Evolutionary conservation across 2,113 vertebrate species (phyloP), one percentile per base, ranked within the genome.

Genomic region (Coracopsis vasa): DNA sequence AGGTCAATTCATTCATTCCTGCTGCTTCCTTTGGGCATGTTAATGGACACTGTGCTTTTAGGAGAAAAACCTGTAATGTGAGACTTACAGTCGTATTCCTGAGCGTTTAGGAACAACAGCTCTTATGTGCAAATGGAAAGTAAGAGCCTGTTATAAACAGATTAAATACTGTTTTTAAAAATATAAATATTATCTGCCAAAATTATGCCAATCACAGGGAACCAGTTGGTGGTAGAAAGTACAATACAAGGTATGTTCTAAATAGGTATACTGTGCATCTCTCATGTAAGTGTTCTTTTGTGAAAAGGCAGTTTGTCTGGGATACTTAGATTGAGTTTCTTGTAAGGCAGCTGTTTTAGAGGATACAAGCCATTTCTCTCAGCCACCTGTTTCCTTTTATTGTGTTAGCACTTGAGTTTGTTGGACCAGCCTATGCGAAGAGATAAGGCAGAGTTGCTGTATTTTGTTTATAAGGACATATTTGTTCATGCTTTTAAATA

Each of bases 311-410:
- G 97, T 97, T 98, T 97, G 95, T 98, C 67, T n/a, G 47, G 98
- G 98, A 98, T 96, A 98, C 96, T 97, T 98, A 98, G 97, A 98
- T 98, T 98, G 96, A 98, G 98, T 99, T 99, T 99, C 98, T 98
- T 91, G 53, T 37, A 86, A 93, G 97, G 97, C 98, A 98, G 98
- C 98, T 98, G 98, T 98, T 97, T 97, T 97, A 94, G 94, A 97
- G 97, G 96, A 83, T 95, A 95, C 90, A 96, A 95, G 90, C 96
- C 98, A 98, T 98, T 98, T 96, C 92, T 97, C 98, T 92, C 87
- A 84, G 94, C 98, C 98, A 99, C 98, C 98, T 99, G 98, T 99
- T 99, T 97, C 92, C 96, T 97, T 96, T 97, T 88, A 95, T 97
- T 97, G 97, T 98, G 89, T 89, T 95, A 96, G 80, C 53, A 65